These are phyloP conservation scores for Panthera leo DNA, from an alignment of 2,113 vertebrate species.

Conservation along the genomic window DNA sequence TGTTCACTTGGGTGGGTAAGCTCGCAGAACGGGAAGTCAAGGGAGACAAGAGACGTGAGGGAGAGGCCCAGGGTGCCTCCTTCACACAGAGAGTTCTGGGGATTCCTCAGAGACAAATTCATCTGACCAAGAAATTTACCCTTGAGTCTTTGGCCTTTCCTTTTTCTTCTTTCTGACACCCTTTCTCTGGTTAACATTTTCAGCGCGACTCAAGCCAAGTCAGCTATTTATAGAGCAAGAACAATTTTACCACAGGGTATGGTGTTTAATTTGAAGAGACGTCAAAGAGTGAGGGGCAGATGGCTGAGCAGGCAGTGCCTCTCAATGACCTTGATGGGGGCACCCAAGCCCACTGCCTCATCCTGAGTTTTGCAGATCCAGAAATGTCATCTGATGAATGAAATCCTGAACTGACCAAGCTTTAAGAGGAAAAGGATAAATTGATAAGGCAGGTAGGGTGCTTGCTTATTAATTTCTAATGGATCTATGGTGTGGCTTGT, in stretches of 20 bases:
- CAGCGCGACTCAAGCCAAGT: conserved; percentile 61
- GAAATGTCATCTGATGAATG: background rate
- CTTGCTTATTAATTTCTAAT: background rate
- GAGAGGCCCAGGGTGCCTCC: background rate
- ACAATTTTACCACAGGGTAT: conserved; percentile 68
- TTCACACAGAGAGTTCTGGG: background rate
- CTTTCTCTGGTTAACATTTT: conserved; percentile 38
- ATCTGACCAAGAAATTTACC: conserved; percentile 39
- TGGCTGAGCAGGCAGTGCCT: conserved; percentile 50
- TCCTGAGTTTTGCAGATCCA: background rate
- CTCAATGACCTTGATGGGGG: conserved; percentile 37
- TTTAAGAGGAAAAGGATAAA: background rate
- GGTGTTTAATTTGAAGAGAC: conserved; percentile 76
- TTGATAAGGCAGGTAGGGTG: background rate
- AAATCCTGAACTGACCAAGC: background rate
- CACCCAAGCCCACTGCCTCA: background rate
- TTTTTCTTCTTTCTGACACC: conserved; percentile 47
- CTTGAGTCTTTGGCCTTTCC: conserved; percentile 62
- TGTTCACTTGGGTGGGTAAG: background rate
- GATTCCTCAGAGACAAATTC: conserved; percentile 23
- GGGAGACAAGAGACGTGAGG: background rate
- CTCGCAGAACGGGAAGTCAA: background rate
- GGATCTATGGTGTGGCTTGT: background rate
- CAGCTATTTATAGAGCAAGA: conserved; percentile 72
- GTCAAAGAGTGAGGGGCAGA: conserved; percentile 69